These are phyloP conservation scores for Nipponia nippon DNA, from an alignment of 2,113 vertebrate genomes.

Conservation along the genomic window DNA sequence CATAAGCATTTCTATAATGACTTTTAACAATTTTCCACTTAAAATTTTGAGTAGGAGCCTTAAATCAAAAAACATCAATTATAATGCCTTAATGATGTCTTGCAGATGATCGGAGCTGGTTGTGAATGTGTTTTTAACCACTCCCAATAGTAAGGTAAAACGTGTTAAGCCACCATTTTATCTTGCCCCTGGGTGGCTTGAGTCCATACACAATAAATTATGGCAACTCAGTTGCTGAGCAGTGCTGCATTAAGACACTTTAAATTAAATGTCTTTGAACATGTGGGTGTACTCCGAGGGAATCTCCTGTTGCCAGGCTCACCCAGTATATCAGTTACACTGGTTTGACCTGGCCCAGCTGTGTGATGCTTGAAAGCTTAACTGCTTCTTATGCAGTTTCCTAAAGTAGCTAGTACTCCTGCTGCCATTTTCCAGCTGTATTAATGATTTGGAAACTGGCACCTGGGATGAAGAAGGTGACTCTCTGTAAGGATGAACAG, in stretches of 20 bases:
- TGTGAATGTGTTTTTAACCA: not conserved
- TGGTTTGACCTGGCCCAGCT: not conserved
- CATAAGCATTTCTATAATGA: not conserved
- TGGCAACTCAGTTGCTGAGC: not conserved
- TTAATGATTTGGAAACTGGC: not conserved
- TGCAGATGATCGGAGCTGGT: not conserved
- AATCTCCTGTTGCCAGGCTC: not conserved
- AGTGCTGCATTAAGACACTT: not conserved
- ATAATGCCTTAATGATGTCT: not conserved
- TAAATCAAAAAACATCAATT: not conserved
- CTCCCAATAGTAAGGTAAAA: not conserved
- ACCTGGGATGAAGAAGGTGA: not conserved
- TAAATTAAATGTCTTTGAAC: not conserved
- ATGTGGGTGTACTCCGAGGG: not conserved
- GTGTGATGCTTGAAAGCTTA: not conserved
- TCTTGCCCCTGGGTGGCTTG: not conserved
- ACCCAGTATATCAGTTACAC: not conserved
- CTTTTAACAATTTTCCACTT: not conserved
- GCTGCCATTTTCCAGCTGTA: accelerated
- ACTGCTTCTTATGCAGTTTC: not conserved
- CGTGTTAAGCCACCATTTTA: not conserved
- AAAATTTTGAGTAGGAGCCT: not conserved
- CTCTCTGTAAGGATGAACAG: not conserved
- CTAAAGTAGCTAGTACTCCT: not conserved
- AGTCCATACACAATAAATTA: not conserved